These are phyloP conservation scores for Sisor rabdophorus DNA, from an alignment of 2,113 vertebrate genomes.

Conservation along the genomic window DNA sequence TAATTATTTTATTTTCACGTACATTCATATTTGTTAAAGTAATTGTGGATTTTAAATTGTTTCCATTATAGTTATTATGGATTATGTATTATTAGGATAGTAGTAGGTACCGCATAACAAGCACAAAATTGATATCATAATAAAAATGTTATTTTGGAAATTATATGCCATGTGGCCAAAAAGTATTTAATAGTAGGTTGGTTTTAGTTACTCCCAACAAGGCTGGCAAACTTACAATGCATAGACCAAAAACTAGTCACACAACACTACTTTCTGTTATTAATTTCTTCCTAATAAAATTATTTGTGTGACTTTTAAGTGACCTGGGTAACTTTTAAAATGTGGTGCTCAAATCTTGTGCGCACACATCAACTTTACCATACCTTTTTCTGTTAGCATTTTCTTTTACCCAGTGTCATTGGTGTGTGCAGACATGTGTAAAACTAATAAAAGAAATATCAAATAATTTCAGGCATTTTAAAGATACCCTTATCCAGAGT, in stretches of 20 bases:
- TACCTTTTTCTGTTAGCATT: slow-evolving; percentile 10
- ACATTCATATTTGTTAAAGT: not conserved
- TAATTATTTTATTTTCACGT: not conserved
- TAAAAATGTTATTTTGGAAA: not conserved
- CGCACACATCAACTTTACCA: not conserved
- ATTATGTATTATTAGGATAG: too few relatives aligned
- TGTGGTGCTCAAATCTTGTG: slow-evolving; percentile 11
- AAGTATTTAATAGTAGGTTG: not conserved
- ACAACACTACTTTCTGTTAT: not conserved
- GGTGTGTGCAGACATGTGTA: not conserved
- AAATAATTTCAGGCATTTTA: too few relatives aligned
- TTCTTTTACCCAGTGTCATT: not conserved
- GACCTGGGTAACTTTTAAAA: not conserved
- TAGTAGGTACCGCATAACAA: not conserved
- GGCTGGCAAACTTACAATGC: not conserved
- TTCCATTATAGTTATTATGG: too few relatives aligned
- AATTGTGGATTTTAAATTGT: not conserved
- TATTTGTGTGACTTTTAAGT: not conserved
- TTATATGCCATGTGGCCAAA: not conserved
- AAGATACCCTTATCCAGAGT: too few relatives aligned
- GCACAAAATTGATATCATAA: not conserved
- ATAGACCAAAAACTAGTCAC: not conserved
- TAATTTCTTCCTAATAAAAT: not conserved
- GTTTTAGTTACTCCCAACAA: not conserved
- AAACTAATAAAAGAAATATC: not conserved